Evolutionary conservation across 2,888 invertebrate species (phyloP).

Genomic region (Troglohyphantes excavatus): DNA sequence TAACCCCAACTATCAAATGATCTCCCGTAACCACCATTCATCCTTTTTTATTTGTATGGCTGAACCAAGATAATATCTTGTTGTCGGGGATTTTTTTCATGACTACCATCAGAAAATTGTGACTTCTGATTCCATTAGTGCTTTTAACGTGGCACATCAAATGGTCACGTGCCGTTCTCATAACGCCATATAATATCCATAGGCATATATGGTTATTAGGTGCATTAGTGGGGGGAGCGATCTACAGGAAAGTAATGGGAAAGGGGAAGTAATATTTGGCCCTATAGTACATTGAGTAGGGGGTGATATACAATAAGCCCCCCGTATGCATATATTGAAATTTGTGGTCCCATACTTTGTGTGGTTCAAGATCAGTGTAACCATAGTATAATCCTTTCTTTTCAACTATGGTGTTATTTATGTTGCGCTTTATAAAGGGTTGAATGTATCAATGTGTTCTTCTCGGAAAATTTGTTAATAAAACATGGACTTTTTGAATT

Average conservation of each 20-base stretch:
- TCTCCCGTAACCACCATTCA: not conserved
- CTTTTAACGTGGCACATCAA: not conserved
- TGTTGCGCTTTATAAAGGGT: not conserved
- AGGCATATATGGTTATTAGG: not conserved
- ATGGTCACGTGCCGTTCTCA: slow-evolving; percentile 55
- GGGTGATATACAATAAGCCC: not conserved
- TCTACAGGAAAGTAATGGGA: not conserved
- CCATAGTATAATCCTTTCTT: not conserved
- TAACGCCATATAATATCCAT: not conserved
- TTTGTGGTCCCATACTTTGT: not conserved
- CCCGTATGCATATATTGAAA: not conserved
- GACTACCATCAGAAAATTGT: not conserved
- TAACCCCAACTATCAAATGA: not conserved
- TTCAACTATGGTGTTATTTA: not conserved
- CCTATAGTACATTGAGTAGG: not conserved
- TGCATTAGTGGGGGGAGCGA: not conserved
- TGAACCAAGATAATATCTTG: too few species aligned
- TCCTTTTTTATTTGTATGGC: too few species aligned
- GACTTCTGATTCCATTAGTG: not conserved
- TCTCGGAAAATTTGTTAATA: not conserved
- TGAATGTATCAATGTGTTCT: not conserved
- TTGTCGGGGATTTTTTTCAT: too few species aligned
- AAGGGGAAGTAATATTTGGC: not conserved
- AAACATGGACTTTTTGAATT: not conserved
- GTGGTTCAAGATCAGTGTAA: not conserved